These are phyloP conservation scores for Phyto melanocephala DNA, from an alignment of 2,888 invertebrate genomes.

Conservation along the genomic window DNA sequence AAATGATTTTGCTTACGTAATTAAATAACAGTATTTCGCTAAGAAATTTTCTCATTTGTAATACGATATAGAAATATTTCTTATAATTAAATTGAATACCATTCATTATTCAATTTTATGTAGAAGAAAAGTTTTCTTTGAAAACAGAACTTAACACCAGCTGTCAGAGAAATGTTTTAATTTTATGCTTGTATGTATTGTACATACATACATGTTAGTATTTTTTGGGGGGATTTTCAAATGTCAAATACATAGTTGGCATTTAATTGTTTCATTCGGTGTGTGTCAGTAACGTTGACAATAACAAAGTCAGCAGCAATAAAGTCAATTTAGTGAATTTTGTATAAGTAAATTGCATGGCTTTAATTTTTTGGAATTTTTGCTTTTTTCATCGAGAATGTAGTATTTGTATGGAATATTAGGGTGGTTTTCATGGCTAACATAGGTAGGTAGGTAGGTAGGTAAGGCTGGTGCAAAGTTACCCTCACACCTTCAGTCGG, in stretches of 20 bases:
- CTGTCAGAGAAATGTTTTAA: background rate
- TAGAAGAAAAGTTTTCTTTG: background rate
- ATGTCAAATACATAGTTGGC: conserved; percentile 28
- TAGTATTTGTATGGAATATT: background rate
- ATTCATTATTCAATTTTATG: background rate
- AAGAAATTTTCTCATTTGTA: background rate
- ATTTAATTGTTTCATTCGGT: conserved; percentile 23
- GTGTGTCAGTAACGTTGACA: conserved; percentile 27
- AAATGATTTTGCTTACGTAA: too few relatives aligned
- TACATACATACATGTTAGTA: too few relatives aligned
- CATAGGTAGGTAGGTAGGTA: too few relatives aligned
- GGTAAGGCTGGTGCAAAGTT: too few relatives aligned
- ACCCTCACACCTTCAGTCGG: too few relatives aligned
- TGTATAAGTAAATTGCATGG: background rate
- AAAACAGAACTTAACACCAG: background rate
- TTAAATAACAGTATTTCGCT: background rate
- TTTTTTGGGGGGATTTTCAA: background rate
- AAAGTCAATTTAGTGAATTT: background rate
- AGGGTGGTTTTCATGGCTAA: background rate
- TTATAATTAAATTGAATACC: background rate
- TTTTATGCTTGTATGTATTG: too few relatives aligned
- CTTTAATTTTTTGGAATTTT: background rate
- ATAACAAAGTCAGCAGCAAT: background rate
- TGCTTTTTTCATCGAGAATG: background rate
- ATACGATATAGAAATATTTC: background rate